phyloP scores from a whole-genome alignment of 2,797 vertebrate genomes.

The Glyptemys insculpta region DNA sequence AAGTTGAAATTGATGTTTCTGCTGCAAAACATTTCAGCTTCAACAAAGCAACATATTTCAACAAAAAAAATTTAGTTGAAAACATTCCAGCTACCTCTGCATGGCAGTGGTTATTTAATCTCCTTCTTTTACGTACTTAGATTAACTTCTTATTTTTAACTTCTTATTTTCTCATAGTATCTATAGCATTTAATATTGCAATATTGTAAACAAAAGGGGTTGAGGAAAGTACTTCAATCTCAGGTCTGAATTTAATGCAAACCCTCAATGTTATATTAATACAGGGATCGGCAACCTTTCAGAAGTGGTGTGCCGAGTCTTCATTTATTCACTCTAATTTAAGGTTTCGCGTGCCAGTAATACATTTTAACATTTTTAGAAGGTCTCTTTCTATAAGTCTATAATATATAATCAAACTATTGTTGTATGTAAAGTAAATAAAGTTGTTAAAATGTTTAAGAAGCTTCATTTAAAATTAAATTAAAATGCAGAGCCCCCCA shows the following conservation, averaged over 20 bases:
- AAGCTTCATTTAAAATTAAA: too few species aligned
- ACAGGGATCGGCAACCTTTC: too few species aligned
- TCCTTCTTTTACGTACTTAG: not conserved
- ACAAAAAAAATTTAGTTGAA: not conserved
- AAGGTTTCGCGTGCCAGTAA: too few species aligned
- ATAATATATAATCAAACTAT: too few species aligned
- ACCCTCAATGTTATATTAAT: not conserved
- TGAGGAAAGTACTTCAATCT: not conserved
- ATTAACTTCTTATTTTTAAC: constrained; percentile 17
- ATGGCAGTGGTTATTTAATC: not conserved
- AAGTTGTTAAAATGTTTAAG: too few species aligned
- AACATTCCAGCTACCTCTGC: not conserved
- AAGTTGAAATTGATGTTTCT: not conserved
- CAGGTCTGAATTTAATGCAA: not conserved
- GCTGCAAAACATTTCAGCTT: not conserved
- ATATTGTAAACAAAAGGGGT: not conserved
- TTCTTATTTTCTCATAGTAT: not conserved
- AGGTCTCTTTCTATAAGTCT: too few species aligned
- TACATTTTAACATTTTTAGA: too few species aligned
- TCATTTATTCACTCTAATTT: too few species aligned
- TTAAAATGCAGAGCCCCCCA: too few species aligned
- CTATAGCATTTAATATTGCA: not conserved
- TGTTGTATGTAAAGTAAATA: too few species aligned
- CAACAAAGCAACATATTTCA: not conserved
- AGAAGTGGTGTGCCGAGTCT: too few species aligned